A percentile compares a stretch with the other conserved stretches of the same genome.
phyloP scores from a whole-genome alignment of 2,113 vertebrate species.

The Poeciliopsis occidentalis region DNA sequence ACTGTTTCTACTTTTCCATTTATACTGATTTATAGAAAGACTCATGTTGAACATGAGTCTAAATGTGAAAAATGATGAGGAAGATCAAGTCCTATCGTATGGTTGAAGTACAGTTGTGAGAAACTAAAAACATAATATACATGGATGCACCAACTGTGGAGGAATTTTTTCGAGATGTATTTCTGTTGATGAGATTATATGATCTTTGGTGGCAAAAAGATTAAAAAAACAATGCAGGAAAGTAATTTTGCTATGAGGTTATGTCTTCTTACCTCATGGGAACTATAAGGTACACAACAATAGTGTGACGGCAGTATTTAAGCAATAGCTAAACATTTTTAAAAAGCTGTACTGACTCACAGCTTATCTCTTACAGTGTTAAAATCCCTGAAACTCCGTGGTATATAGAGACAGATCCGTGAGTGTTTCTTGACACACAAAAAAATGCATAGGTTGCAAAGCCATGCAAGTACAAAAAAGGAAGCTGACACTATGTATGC shows the following conservation, averaged over 20 bases:
- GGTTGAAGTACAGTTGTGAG: not conserved
- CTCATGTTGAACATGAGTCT: too few relatives aligned
- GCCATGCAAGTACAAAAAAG: not conserved
- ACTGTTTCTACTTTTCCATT: too few relatives aligned
- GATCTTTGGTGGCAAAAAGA: too few relatives aligned
- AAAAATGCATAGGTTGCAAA: not conserved
- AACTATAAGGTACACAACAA: too few relatives aligned
- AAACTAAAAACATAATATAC: not conserved
- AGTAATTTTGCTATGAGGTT: not conserved
- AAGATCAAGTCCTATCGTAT: not conserved
- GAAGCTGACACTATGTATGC: not conserved
- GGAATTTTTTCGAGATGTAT: too few relatives aligned
- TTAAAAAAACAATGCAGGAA: too few relatives aligned
- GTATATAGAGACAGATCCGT: slow-evolving; percentile 78
- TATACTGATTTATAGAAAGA: not conserved
- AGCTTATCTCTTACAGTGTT: slow-evolving; percentile 63
- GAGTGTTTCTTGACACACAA: slow-evolving; percentile 46
- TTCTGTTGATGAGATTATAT: too few relatives aligned
- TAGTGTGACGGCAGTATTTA: not conserved
- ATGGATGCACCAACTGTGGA: too few relatives aligned
- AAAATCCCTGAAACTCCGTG: slow-evolving; percentile 76
- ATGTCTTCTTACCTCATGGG: not conserved
- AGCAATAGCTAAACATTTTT: not conserved
- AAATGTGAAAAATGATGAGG: too few relatives aligned
- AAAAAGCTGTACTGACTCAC: slow-evolving; percentile 13